These are phyloP conservation scores for Scophthalmus maximus DNA, from an alignment of 2,113 vertebrate genomes.

Conservation along the genomic window DNA sequence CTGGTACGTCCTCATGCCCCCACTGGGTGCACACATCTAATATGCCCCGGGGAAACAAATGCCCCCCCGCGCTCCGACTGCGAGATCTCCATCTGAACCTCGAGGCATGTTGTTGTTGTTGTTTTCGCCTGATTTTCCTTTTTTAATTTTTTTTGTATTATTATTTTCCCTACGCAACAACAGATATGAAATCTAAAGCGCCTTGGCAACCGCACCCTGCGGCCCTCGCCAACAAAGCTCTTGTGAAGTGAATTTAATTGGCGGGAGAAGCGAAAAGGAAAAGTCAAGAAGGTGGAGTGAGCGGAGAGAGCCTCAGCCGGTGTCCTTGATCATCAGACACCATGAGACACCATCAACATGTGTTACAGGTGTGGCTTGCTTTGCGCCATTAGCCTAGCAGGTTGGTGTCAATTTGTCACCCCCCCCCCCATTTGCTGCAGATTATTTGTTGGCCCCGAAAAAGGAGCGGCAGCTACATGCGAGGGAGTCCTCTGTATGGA, in stretches of 20 bases:
- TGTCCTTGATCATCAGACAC: constrained; percentile 20
- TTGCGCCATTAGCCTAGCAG: constrained; percentile 12
- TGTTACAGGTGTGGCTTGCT: constrained; percentile 39
- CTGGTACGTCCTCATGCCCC: constrained; percentile 60
- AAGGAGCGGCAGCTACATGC: not conserved
- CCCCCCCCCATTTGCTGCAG: not conserved
- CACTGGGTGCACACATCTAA: constrained; percentile 56
- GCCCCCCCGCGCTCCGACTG: constrained; percentile 53
- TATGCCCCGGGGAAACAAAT: constrained; percentile 67
- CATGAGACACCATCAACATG: constrained; percentile 33
- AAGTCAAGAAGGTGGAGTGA: not conserved
- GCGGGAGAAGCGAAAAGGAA: constrained; percentile 22
- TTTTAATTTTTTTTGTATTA: not conserved
- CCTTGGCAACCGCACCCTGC: constrained; percentile 62
- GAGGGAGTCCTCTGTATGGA: constrained; percentile 51
- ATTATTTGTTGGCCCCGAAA: not conserved
- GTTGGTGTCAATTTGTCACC: not conserved
- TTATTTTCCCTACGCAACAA: constrained; percentile 38
- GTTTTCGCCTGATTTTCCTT: constrained; percentile 25
- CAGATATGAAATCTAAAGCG: constrained; percentile 78
- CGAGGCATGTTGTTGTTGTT: constrained; percentile 64
- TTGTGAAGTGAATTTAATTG: constrained; percentile 72
- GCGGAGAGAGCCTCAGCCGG: constrained; percentile 21
- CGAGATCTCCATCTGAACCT: constrained; percentile 51
- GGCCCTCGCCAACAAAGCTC: constrained; percentile 68